Percentiles rank a stretch among this genome's conserved stretches.
phyloP scores from a whole-genome alignment of 2,113 vertebrate species.

The Atrichornis clamosus region DNA sequence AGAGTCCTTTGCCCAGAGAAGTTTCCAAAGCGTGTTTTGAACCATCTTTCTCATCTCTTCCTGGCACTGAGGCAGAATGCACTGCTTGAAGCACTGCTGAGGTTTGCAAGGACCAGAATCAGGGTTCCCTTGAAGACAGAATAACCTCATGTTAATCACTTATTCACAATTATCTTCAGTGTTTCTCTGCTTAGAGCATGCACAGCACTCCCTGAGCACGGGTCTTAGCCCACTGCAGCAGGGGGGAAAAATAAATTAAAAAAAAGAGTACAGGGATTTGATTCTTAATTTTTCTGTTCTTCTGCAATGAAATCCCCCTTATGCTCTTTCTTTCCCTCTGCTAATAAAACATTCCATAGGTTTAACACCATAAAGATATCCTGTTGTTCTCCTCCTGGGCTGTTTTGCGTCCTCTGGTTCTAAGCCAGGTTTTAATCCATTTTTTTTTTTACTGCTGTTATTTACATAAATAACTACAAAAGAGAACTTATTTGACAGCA shows the following conservation, averaged over 20 bases:
- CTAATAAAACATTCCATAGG: neutral
- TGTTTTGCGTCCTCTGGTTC: neutral
- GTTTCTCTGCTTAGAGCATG: neutral
- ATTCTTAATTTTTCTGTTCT: neutral
- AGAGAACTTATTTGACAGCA: neutral
- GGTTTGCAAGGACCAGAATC: neutral
- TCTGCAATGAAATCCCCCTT: neutral
- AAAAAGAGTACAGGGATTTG: neutral
- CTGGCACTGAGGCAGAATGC: neutral
- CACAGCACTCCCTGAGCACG: neutral
- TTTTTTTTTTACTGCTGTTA: neutral
- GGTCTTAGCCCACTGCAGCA: neutral
- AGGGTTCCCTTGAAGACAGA: neutral
- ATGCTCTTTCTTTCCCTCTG: neutral
- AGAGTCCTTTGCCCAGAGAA: neutral
- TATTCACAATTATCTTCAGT: neutral
- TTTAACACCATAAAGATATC: neutral
- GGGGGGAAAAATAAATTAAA: neutral
- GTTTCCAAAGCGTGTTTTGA: neutral
- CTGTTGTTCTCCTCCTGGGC: neutral
- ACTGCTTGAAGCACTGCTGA: neutral
- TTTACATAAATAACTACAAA: neutral
- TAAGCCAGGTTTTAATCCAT: neutral
- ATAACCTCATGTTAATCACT: rapidly evolving
- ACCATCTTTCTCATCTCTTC: neutral